Evolutionary conservation across 2,888 invertebrate species (phyloP), one percentile per base, ranked within the genome.

Genomic region (Laothoe populi): DNA sequence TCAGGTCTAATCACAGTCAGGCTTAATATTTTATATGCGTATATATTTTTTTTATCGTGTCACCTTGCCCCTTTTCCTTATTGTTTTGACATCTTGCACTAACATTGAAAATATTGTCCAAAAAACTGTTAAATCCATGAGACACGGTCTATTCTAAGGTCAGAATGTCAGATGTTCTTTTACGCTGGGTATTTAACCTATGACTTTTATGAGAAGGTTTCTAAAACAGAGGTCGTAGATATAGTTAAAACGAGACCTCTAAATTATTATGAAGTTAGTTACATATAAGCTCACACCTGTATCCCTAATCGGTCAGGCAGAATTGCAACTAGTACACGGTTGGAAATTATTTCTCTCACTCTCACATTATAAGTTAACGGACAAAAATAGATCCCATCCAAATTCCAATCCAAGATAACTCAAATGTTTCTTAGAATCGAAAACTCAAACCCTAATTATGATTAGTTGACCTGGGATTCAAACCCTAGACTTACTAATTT

Each of bases 121-220:
- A 53, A 35, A 3, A 10, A 11, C 11, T 19, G 53, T 31, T 49
- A 49, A 5, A 35, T 53, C 21, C 49, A 35, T 35, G 21, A 31
- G 53, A 35, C 11, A 53, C 35, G 19, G 31, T 53, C 19, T 31
- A 35, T 13, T 31, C 21, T 35, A 19, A 53, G 53, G 53, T 53
- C 19, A 35, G 5, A 19, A 24, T 21, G 11, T 53, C 24, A 4
- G 19, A 21, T 45, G 21, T 31, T 19, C 19, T 26, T n/a, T 21
- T 31, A n/a, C 19, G 49, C 8, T 24, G 16, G 53, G 19, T 19
- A 35, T 53, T 53, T 53, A 19, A 35, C 53, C 16, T 53, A 35
- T 53, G 31, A 49, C 49, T 31, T 53, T 53, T n/a, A n/a, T n/a
- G n/a, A 19, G 10, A 31, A 21, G 23, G 21, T 23, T 13, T 24